These are phyloP conservation scores for Phrynosoma blainvillii DNA, from an alignment of 2,113 vertebrate species.

Conservation along the genomic window DNA sequence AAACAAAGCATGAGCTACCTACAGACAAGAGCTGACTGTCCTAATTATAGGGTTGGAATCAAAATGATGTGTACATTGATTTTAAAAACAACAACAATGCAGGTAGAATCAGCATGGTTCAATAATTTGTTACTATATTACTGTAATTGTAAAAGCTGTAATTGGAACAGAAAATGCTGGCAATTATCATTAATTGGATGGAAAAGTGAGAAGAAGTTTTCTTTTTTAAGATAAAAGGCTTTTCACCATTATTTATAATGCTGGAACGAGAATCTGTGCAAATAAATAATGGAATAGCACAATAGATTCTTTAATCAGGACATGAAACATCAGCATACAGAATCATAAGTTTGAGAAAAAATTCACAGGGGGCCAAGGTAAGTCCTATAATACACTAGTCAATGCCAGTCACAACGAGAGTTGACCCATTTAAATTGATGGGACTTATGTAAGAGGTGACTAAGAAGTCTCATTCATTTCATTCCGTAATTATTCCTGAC, in stretches of 20 bases:
- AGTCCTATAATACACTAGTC: background rate
- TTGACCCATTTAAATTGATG: no score
- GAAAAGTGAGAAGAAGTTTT: constrained; percentile 1
- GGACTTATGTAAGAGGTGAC: no score
- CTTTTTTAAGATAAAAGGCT: background rate
- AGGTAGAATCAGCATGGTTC: background rate
- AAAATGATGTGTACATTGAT: constrained; percentile 22
- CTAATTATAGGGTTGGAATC: constrained; percentile 26
- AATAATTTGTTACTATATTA: constrained; percentile 14
- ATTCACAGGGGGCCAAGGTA: background rate
- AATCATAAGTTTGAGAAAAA: background rate
- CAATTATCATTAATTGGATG: constrained; percentile 7
- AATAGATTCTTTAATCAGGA: background rate
- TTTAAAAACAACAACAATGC: background rate
- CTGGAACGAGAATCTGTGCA: background rate
- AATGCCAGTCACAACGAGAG: no score
- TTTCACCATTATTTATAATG: constrained; percentile 22
- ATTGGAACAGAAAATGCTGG: constrained; percentile 26
- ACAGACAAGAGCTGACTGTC: background rate
- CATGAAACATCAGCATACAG: background rate
- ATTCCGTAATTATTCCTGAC: no score
- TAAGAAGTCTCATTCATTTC: no score
- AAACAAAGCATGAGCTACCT: constrained; percentile 34
- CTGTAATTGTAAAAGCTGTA: constrained; percentile 12
- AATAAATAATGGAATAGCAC: constrained; percentile 4